phyloP scores from a whole-genome alignment of 2,888 invertebrate genomes.

The Lamproptera curius region DNA sequence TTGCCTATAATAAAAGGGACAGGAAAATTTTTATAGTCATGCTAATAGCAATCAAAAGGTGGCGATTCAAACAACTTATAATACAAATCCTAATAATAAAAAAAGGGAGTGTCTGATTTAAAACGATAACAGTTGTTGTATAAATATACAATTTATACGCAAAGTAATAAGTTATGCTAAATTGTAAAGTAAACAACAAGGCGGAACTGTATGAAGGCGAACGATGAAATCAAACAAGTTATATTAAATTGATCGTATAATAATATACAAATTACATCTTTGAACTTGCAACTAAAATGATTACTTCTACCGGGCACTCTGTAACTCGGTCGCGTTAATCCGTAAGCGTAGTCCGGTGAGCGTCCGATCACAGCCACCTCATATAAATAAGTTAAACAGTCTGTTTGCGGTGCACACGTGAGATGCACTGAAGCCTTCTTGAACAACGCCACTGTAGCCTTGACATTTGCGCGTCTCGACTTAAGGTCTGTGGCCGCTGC shows the following conservation, averaged over 20 bases:
- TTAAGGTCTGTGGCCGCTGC: constrained; percentile 47
- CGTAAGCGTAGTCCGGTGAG: constrained; percentile 47
- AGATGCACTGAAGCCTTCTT: constrained; percentile 41
- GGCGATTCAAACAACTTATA: background rate
- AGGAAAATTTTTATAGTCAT: constrained; percentile 10
- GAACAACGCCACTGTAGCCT: constrained; percentile 56
- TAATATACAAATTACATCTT: constrained; percentile 15
- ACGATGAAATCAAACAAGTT: constrained; percentile 13
- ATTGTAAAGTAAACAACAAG: too few relatives aligned
- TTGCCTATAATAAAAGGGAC: constrained; percentile 1
- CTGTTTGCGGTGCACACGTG: constrained; percentile 36
- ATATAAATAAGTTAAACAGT: constrained; percentile 55
- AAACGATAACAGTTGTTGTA: too few relatives aligned
- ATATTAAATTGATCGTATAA: constrained; percentile 9
- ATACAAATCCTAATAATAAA: too few relatives aligned
- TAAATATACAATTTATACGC: too few relatives aligned
- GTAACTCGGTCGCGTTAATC: constrained; percentile 49
- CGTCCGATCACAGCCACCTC: constrained; percentile 71
- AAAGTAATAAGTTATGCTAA: too few relatives aligned
- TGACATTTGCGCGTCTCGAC: constrained; percentile 58
- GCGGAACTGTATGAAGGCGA: background rate
- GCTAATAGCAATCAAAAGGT: too few relatives aligned
- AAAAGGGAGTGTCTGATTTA: too few relatives aligned
- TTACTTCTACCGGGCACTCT: constrained; percentile 30
- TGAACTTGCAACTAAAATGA: constrained; percentile 1